Evolutionary conservation across 2,888 invertebrate genomes (phyloP).

Genomic region (Ditula angustiorana): DNA sequence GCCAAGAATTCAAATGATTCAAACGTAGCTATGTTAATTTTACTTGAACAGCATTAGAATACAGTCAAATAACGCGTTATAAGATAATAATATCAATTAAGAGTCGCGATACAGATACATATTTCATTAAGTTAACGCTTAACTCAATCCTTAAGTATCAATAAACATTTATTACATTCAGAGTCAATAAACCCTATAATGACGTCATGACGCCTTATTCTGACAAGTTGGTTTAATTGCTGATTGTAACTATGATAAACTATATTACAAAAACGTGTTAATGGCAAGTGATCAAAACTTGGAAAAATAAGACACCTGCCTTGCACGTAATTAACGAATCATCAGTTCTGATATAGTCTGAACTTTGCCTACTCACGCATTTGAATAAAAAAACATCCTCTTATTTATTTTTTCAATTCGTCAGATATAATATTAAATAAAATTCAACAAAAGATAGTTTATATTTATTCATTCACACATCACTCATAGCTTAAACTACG

Average conservation of each 20-base stretch:
- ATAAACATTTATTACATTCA: conserved; percentile 42
- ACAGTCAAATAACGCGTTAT: conserved; percentile 14
- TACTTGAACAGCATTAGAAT: conserved; percentile 21
- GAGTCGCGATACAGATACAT: conserved; percentile 54
- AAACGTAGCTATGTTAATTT: conserved; percentile 11
- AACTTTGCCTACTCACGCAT: too few relatives aligned
- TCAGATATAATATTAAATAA: too few relatives aligned
- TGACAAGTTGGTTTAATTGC: neutral
- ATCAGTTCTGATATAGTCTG: too few relatives aligned
- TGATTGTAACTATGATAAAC: neutral
- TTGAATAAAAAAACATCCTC: too few relatives aligned
- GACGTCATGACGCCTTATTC: conserved; percentile 8
- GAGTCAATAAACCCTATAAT: conserved; percentile 43
- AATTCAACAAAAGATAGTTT: too few relatives aligned
- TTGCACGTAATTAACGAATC: too few relatives aligned
- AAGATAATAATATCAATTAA: conserved; percentile 34
- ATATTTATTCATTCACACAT: too few relatives aligned
- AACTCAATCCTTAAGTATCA: conserved; percentile 23
- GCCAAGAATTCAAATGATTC: conserved; percentile 4
- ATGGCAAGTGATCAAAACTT: too few relatives aligned
- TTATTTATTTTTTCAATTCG: too few relatives aligned
- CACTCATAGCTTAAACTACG: too few relatives aligned
- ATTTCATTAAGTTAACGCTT: conserved; percentile 54
- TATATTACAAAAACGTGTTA: too few relatives aligned
- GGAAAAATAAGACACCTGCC: too few relatives aligned